Base-by-base conservation (phyloP, 2,888 invertebrate species). In the Polydrusus tereticollis region DNA sequence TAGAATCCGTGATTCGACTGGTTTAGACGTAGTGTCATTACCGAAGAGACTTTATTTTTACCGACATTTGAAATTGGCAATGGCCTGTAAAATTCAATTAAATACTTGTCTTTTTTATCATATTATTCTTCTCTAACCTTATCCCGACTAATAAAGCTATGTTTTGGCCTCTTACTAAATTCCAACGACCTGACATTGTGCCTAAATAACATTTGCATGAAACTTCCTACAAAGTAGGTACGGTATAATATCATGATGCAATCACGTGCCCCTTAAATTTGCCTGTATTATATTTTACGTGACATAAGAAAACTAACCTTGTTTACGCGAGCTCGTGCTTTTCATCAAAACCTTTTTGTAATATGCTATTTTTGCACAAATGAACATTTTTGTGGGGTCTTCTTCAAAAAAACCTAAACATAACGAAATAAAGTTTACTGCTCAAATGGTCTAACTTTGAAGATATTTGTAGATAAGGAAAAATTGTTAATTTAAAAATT, bases 201-300 rank as follows among this genome's bases (percentile, higher is more conserved):
- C 52, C 12, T 29, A 55, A 55, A 55, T 29, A 16, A 29, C 29
- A 29, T 29, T 59, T 33, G 43, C 43, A 59, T 33, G 38, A 10
- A 59, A 33, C 26, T 59, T 59, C 41, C 59, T 14, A 59, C 21
- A 36, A 50, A 38, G 52, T 38, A 38, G 29, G 58, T 33, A 29
- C 43, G 18, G 66, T n/a, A n/a, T n/a, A n/a, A n/a, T n/a, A n/a
- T 21, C 45, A 45, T 43, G 66, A 69, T 73, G 71, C 71, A 75
- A 75, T 76, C 75, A 74, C 71, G 75, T 74, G 60, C 68, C 67
- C 33, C 55, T 75, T 73, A 69, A 77, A 77, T 77, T 76, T 72
- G 47, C 57, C 68, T 67, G 64, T 70, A 75, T 77, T 77, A 75
- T 76, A 74, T 76, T 77, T 78, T 74, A 73, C 75, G 75, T 78